Evolutionary conservation across 2,113 vertebrate species (phyloP), one percentile per base, ranked within the genome.

Genomic region (Gadus chalcogrammus): DNA sequence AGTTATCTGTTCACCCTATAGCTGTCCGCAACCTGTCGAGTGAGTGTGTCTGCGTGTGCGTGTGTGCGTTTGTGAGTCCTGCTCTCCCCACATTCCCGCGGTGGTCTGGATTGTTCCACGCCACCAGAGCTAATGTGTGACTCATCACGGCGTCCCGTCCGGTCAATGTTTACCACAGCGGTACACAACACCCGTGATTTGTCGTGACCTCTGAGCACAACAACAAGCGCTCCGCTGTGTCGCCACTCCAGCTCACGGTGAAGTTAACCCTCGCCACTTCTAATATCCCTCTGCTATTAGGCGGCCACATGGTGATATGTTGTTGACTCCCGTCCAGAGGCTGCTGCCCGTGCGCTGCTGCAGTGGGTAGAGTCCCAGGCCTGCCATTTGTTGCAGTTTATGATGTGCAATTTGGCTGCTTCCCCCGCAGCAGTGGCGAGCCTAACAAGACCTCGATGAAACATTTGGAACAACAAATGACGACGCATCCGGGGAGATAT

Each of bases 391-490:
- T 84, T 76, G 66, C 53, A 65, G 58, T 84, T 82, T 84, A 76
- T 82, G 73, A 67, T 82, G 69, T 78, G 72, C 70, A 80, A 71
- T 79, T 82, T 82, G 84, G 79, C 42, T 1, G 63, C 79, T 76
- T 80, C 78, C 68, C 73, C 52, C 74, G 74, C 65, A 82, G 69
- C 81, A 71, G 75, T 64, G 75, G 77, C 16, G 5, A 55, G 53
- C 31, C 71, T 82, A 82, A 83, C 79, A 76, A 82, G 74, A 73
- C 78, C 81, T 79, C 77, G 75, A 79, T 83, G 70, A 81, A 81
- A 84, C 77, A 81, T 76, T 71, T 66, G 59, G 53, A 55, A 13
- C 53, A 71, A 77, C 77, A 78, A 79, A 81, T 80, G 16, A 77
- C 69, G 31, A 35, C 73, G 68, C 71, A 72, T 76, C 68, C 62